phyloP scores from a whole-genome alignment of 2,888 invertebrate genomes.

The Apodemia duryi region DNA sequence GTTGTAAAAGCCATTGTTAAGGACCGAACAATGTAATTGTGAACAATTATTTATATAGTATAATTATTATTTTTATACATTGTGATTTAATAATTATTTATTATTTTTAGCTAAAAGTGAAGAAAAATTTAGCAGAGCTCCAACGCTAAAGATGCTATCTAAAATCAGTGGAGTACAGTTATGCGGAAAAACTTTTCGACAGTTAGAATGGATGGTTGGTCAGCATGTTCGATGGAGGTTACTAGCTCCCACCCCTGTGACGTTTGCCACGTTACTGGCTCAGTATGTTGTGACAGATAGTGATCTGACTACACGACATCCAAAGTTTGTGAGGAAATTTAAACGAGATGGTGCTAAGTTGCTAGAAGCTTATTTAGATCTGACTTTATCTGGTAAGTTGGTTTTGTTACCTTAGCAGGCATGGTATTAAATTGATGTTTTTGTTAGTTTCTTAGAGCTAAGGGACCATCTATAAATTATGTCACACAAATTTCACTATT shows the following conservation, averaged over 20 bases:
- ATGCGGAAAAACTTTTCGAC: constrained; percentile 63
- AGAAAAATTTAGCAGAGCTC: constrained; percentile 62
- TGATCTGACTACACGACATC: constrained; percentile 59
- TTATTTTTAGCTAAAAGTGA: constrained; percentile 61
- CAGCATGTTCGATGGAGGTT: constrained; percentile 66
- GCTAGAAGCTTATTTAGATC: constrained; percentile 60
- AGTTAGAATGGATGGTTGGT: constrained; percentile 72
- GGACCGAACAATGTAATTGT: too few species aligned
- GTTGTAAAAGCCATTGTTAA: too few species aligned
- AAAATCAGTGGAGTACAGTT: constrained; percentile 58
- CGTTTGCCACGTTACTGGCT: constrained; percentile 59
- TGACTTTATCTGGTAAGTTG: constrained; percentile 65
- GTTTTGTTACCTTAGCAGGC: not conserved
- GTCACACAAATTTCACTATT: too few species aligned
- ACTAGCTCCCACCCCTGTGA: constrained; percentile 60
- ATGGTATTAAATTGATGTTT: too few species aligned
- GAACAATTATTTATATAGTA: too few species aligned
- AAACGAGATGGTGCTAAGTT: constrained; percentile 58
- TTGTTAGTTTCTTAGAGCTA: too few species aligned
- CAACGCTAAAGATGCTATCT: constrained; percentile 56
- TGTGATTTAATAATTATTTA: not conserved
- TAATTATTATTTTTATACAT: too few species aligned
- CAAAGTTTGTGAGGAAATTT: constrained; percentile 60
- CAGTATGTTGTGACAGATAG: constrained; percentile 61
- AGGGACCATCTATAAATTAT: too few species aligned